Conservation (phyloP, 2,888 invertebrate genomes). For the Byasa hedistus region DNA sequence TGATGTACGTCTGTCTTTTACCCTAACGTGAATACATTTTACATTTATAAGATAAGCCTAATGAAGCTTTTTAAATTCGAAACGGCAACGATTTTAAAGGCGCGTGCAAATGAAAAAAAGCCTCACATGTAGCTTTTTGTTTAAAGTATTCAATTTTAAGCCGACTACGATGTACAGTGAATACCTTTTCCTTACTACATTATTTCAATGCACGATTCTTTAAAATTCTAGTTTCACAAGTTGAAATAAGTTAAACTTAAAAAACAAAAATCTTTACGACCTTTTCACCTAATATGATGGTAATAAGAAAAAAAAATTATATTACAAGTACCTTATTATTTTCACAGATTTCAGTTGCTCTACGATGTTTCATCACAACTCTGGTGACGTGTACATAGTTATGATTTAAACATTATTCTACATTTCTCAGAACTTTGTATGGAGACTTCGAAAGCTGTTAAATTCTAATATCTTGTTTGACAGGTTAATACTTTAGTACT, state of each 20-base stretch:
- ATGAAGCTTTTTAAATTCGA: neutral
- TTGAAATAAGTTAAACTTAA: too few species aligned
- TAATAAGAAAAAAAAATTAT: too few species aligned
- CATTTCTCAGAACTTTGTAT: slow-evolving; percentile 9
- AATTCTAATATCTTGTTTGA: slow-evolving; percentile 16
- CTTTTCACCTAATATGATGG: too few species aligned
- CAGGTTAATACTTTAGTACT: neutral
- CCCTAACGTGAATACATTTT: neutral
- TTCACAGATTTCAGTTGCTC: too few species aligned
- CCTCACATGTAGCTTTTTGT: neutral
- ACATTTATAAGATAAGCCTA: neutral
- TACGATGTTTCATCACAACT: too few species aligned
- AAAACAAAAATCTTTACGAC: too few species aligned
- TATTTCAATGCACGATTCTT: too few species aligned
- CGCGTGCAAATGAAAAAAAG: neutral
- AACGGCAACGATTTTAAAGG: neutral
- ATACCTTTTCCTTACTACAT: neutral
- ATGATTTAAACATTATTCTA: slow-evolving; percentile 8
- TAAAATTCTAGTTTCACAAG: neutral
- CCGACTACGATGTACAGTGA: neutral
- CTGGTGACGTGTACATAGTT: neutral
- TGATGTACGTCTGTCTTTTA: too few species aligned
- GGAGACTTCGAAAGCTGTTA: slow-evolving; percentile 16
- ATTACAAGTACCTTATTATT: too few species aligned
- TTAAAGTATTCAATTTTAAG: neutral